Conservation (phyloP, 1,140 invertebrate genomes). For the Argopecten irradians region DNA sequence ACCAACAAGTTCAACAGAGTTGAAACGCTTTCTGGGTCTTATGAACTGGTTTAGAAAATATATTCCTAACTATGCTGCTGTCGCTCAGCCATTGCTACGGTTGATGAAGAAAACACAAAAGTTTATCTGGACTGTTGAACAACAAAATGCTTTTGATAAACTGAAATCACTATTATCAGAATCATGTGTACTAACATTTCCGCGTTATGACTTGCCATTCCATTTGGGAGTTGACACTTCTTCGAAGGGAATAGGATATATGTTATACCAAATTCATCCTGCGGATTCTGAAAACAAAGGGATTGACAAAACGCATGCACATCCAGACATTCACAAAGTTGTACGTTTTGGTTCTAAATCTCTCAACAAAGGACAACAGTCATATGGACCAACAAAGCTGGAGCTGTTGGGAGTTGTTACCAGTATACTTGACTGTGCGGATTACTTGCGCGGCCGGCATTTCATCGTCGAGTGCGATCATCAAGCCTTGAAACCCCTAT, state of each 20-base stretch:
- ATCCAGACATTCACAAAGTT: background rate
- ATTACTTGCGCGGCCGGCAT: slow-evolving; percentile 25
- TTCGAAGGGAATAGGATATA: slow-evolving; percentile 42
- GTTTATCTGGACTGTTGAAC: slow-evolving; percentile 39
- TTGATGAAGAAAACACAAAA: slow-evolving; percentile 36
- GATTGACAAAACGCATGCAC: background rate
- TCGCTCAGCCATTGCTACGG: slow-evolving; percentile 36
- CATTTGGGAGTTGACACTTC: slow-evolving; percentile 42
- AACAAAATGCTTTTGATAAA: background rate
- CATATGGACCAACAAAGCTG: slow-evolving; percentile 37
- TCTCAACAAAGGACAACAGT: background rate
- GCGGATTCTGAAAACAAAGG: background rate
- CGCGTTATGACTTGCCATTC: slow-evolving; percentile 38
- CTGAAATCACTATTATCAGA: background rate
- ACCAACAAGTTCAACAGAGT: slow-evolving; percentile 39
- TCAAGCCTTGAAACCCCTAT: slow-evolving; percentile 31
- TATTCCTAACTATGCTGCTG: slow-evolving; percentile 29
- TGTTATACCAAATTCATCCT: slow-evolving; percentile 47
- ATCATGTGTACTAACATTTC: slow-evolving; percentile 34
- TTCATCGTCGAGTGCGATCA: slow-evolving; percentile 42
- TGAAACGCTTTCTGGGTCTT: slow-evolving; percentile 35
- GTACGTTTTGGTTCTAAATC: slow-evolving; percentile 31
- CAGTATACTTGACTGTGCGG: slow-evolving; percentile 25
- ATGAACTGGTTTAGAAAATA: slow-evolving; percentile 54
- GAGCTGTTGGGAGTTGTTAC: slow-evolving; percentile 29